Evolutionary conservation across 1,140 invertebrate species (phyloP), one percentile per base, ranked within the genome.

Genomic region (Drosophila equinoxialis): DNA sequence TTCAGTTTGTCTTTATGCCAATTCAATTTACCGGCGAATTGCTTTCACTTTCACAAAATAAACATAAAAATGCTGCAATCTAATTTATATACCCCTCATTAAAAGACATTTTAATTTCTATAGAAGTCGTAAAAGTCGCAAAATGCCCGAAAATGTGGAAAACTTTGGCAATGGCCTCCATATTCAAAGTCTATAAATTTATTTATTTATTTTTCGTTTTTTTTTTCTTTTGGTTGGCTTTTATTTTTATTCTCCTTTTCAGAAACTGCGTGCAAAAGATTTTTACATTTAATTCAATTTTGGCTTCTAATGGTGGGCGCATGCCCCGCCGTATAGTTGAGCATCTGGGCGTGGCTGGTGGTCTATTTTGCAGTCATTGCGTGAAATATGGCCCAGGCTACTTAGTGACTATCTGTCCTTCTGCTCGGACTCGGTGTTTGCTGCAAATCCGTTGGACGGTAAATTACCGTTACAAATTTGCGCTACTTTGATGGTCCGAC

Each of bases 251-350:
- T 51, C 7, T 11, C 45, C 20, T 48, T 48, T 51, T 51, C 45
- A 51, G 45, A 75, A 71, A 77, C 77, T 71, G 74, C 75, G 74
- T 77, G 75, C 75, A 77, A 77, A 77, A 77, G 74, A 77, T 77
- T 77, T 77, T 77, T 77, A 96, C 68, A 77, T 77, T 77, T 77
- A 77, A 77, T 77, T 77, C 68, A 77, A 77, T 77, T 77, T 64
- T 77, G 68, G 68, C 75, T 48, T 64, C 74, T 76, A 77, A 77
- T 64, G 59, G 74, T 51, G 42, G 73, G 35, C 48, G 59, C 10
- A 20, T 70, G 17, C 45, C 8, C 5, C 7, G 39, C 1, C 4
- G 30, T 58, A 33, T 55, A 5, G 48, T 41, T 48, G 37, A 71
- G 61, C 61, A 64, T 45, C 45, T 41, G 80, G 80, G 68, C 65